A percentile compares a stretch with the other conserved stretches of the same genome.
These are phyloP conservation scores for Metallyticus violacea DNA, from an alignment of 2,888 invertebrate species.

Conservation along the genomic window DNA sequence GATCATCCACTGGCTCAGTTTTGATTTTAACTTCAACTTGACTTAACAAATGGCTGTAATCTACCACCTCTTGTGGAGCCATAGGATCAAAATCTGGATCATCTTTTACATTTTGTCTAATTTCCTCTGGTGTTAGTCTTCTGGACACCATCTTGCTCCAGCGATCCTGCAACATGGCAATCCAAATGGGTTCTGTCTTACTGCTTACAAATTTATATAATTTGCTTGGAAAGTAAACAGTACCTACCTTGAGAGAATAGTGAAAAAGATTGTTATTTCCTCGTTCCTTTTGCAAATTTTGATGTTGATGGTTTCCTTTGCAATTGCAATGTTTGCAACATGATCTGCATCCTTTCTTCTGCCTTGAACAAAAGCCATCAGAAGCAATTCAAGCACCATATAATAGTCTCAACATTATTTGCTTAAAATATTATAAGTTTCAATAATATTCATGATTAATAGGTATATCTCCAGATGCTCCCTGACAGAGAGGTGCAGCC, in stretches of 20 bases:
- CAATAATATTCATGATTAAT: too few species aligned
- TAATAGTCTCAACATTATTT: too few species aligned
- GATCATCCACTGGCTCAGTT: conserved; percentile 38
- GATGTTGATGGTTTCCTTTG: conserved; percentile 27
- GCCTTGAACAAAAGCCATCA: conserved; percentile 22
- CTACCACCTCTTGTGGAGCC: conserved; percentile 12
- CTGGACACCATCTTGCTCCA: conserved; percentile 37
- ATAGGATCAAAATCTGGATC: conserved; percentile 28
- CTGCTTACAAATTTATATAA: background rate
- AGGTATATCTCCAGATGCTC: too few species aligned
- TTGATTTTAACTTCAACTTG: conserved; percentile 42
- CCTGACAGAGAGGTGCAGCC: too few species aligned
- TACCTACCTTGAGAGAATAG: conserved; percentile 37
- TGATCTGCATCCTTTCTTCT: conserved; percentile 36
- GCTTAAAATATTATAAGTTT: too few species aligned
- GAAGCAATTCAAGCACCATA: background rate
- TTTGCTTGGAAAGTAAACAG: background rate
- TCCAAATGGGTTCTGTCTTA: too few species aligned
- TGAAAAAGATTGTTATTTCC: conserved; percentile 35
- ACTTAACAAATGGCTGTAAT: conserved; percentile 38
- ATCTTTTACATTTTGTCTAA: conserved; percentile 31
- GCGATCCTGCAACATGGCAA: conserved; percentile 35
- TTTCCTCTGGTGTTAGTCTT: conserved; percentile 23
- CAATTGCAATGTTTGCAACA: conserved; percentile 38
- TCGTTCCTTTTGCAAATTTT: conserved; percentile 28